Evolutionary conservation across 2,113 vertebrate genomes (phyloP), one percentile per base, ranked within the genome.

Genomic region (Boleophthalmus pectinirostris): DNA sequence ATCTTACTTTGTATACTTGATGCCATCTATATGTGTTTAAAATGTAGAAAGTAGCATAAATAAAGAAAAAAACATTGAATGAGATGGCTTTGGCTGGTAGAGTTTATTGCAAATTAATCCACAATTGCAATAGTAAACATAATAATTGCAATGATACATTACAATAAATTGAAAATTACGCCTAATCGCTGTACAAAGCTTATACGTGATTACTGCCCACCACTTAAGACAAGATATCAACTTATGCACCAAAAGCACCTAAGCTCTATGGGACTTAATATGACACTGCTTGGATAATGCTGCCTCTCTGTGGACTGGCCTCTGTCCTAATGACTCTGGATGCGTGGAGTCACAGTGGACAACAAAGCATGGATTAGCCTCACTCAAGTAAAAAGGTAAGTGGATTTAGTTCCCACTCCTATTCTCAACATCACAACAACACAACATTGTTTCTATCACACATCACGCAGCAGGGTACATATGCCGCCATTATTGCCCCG

Each of bases 361-460:
- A 51, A 38, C 58, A 85, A 77, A 89, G 81, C 65, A 18, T 21
- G 87, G 89, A 89, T 91, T 91, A 89, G 23, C 57, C 63, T 82
- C 68, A 79, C 73, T 75, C 71, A 78, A 72, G 69, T 69, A 45
- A 77, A 54, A 75, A 75, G 66, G 70, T 82, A 82, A 88, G 75
- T 74, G 65, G 75, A 63, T 88, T 86, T 74, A 21, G 33, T 61
- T 68, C 76, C 69, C 73, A 70, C 57, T 65, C 63, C 51, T 58
- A 21, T 77, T 51, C 38, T 77, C 43, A 23, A 60, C 67, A 65
- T 67, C 78, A 83, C 29, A 61, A 20, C 16, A 5, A 20, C n/a
- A 43, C 33, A 64, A n/a, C 33, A 58, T 68, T 14, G 69, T 79
- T 57, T 83, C 66, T 68, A 33, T 75, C 74, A 38, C 68, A 70